A percentile compares a stretch with the other conserved stretches of the same genome.
phyloP scores from a whole-genome alignment of 2,113 vertebrate genomes.

The Channa maculata region DNA sequence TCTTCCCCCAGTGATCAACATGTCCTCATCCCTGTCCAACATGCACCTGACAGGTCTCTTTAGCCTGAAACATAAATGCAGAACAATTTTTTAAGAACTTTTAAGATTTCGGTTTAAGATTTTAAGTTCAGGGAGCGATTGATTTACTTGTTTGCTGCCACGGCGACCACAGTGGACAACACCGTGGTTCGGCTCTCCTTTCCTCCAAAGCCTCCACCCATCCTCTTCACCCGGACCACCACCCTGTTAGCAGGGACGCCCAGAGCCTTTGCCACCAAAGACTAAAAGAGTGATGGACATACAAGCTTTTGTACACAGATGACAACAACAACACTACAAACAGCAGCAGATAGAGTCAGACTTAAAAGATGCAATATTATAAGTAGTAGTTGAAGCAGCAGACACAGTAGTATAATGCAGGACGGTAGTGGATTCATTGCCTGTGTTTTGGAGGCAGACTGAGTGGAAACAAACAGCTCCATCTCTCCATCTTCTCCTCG shows the following conservation, averaged over 20 bases:
- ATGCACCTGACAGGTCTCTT: constrained; percentile 91
- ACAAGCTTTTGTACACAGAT: background rate
- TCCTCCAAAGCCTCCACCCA: constrained; percentile 98
- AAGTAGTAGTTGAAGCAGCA: too few species aligned
- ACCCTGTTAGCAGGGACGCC: constrained; percentile 89
- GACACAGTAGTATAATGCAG: too few species aligned
- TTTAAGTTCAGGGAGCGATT: too few species aligned
- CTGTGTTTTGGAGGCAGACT: constrained; percentile 80
- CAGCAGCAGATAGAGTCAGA: too few species aligned
- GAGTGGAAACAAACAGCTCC: constrained; percentile 93
- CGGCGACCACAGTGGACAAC: constrained; percentile 88
- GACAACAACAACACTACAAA: too few species aligned
- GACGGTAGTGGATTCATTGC: background rate
- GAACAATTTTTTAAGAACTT: too few species aligned
- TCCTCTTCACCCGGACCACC: constrained; percentile 92
- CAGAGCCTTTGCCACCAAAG: constrained; percentile 87
- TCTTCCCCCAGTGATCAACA: constrained; percentile 93
- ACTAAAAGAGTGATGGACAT: constrained; percentile 44
- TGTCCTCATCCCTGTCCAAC: constrained; percentile 96
- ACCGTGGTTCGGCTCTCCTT: constrained; percentile 90
- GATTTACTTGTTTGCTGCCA: constrained; percentile 90
- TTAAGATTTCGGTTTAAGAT: too few species aligned
- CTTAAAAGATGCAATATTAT: too few species aligned
- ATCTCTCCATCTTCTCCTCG: constrained; percentile 93
- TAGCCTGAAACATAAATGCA: constrained; percentile 75